Evolutionary conservation across 2,113 vertebrate species (phyloP), one percentile per base, ranked within the genome.

Genomic region (Salvelinus alpinus): DNA sequence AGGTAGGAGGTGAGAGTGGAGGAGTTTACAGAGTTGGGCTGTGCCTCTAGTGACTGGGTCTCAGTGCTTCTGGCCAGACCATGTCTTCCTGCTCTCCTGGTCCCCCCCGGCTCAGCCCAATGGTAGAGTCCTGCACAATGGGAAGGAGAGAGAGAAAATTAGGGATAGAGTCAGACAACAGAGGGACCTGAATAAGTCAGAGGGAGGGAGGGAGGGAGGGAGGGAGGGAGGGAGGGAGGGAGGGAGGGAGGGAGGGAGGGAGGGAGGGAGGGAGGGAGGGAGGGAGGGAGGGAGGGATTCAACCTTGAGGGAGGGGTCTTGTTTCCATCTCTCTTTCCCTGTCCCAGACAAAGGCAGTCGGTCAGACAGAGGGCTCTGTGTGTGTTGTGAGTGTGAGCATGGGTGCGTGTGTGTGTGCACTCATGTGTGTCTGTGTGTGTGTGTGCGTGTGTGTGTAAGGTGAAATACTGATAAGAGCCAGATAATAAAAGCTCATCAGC

Each of bases 1-100:
- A 99, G 96, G 92, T 99, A 98, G 27, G 96, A 99, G 84, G 92
- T 95, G 4, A 93, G 94, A 73, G 74, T 96, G 18, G 95, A 95
- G 81, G 96, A 95, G 3, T 98, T 96, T 85, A 96, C 94, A 0
- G 54, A 76, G 12, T 87, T 95, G 64, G 97, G 96, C 1, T 99
- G 97, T 75, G 93, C 93, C 11, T 94, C 92, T 4, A 96, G 97
- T 44, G 97, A 97, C 83, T 98, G 97, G 97, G 86, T 94, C 0
- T 86, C 88, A 0, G 73, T 88, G 0, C 89, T 51, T 82, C 84
- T 81, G 86, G 70, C 47, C 97, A 97, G 79, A 91, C 91, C 0
- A 84, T 93, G 79, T 82, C 0, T 88, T 95, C 74, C 90, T 94
- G 0, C 64, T 99, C 70, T 90, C 89, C 57, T 99, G 96, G 97